A percentile compares a stretch with the other conserved stretches of the same genome.
Conservation (phyloP, 2,888 invertebrate genomes). For the Timandra comae region DNA sequence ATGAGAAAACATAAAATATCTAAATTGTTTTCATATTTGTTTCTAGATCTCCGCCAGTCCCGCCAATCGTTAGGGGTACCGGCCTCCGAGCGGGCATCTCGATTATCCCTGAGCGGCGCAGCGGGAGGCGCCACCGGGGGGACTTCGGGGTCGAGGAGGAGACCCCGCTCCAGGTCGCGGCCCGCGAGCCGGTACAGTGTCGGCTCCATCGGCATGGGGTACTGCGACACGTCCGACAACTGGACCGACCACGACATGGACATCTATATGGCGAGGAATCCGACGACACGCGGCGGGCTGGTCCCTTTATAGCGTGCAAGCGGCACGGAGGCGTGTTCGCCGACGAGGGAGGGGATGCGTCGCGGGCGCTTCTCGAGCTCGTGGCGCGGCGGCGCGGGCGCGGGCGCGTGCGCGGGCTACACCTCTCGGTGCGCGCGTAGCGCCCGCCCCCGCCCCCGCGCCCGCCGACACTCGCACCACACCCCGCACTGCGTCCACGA, state of each 20-base stretch:
- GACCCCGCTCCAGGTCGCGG: conserved; percentile 87
- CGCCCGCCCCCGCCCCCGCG: conserved; percentile 24
- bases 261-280: conserved; percentile 95
- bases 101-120: conserved; percentile 82
- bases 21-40: conserved; percentile 4
- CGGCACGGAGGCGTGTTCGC: conserved; percentile 35
- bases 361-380: conserved; percentile 38
- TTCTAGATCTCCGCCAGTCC: conserved; percentile 88
- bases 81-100: conserved; percentile 87
- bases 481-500: too few relatives aligned
- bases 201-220: conserved; percentile 89
- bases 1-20: too few relatives aligned
- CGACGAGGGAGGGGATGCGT: conserved; percentile 34
- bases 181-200: conserved; percentile 88
- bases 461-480: conserved; percentile 29
- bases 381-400: conserved; percentile 26
- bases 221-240: conserved; percentile 92
- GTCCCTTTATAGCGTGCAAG: conserved; percentile 83
- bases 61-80: conserved; percentile 89
- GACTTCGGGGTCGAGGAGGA: conserved; percentile 79
- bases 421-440: conserved; percentile 46
- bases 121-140: conserved; percentile 79
- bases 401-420: too few relatives aligned
- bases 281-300: conserved; percentile 88
- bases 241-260: conserved; percentile 98